phyloP scores from a whole-genome alignment of 37 sponge, comb jelly and placozoan species.

The Oscarella lobularis region DNA sequence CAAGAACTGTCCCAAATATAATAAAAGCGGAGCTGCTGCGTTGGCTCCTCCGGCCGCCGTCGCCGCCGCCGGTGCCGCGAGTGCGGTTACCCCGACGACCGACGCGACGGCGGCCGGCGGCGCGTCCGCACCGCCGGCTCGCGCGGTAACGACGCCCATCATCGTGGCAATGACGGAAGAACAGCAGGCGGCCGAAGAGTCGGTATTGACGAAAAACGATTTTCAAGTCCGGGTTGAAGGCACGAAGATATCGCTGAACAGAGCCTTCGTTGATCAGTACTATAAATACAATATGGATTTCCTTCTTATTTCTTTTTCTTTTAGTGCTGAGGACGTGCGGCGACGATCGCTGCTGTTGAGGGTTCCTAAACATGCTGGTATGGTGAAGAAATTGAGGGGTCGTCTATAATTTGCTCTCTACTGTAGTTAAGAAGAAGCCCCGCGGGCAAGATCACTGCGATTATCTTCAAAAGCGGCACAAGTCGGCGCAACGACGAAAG shows the following conservation, averaged over 20 bases:
- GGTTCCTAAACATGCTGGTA: constrained; percentile 49
- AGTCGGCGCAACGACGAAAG: constrained; percentile 7
- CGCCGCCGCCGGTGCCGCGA: neutral
- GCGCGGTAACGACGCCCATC: neutral
- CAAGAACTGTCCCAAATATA: constrained; percentile 91
- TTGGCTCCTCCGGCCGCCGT: neutral
- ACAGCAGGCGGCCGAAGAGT: constrained; percentile 52
- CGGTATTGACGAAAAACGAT: constrained; percentile 33
- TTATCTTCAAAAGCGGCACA: constrained; percentile 45
- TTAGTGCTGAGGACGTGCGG: constrained; percentile 45
- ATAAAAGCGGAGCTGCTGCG: constrained; percentile 29
- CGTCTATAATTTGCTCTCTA: no score
- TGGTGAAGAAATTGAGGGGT: constrained; percentile 6
- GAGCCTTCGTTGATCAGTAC: constrained; percentile 26
- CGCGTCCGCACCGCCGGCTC: neutral
- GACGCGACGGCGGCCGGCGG: constrained; percentile 1
- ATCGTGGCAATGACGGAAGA: constrained; percentile 28
- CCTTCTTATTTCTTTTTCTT: neutral
- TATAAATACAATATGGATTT: constrained; percentile 2
- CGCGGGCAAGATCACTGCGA: no score
- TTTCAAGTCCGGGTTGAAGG: constrained; percentile 85
- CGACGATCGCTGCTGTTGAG: constrained; percentile 57
- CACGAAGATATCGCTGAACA: constrained; percentile 62
- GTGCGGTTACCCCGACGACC: neutral
- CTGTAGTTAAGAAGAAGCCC: no score